Base-by-base conservation (phyloP, 1,140 invertebrate genomes). In the Cyclina sinensis region DNA sequence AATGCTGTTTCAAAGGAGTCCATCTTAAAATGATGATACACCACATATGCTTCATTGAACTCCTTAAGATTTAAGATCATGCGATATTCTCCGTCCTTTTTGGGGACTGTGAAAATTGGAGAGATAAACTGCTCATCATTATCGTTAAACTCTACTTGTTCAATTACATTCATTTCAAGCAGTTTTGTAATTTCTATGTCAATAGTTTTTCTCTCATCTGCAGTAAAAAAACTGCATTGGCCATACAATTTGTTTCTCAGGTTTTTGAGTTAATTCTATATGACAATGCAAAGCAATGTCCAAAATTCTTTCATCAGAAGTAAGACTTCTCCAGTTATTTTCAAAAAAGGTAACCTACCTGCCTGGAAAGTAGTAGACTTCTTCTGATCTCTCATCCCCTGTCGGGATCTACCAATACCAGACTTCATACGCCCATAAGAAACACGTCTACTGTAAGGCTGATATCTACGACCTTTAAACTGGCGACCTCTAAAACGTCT, bases 81-180 rank as follows among this genome's bases (percentile, higher is more conserved):
- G n/a, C n/a, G 54, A 57, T 68, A 83, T 83, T 83, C 80, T 0
- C 39, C 80, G 68, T 65, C 57, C 30, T 68, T 83, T 46, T 83
- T 83, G 2, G 30, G 32, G 7, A 11, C n/a, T 0, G 37, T 27
- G 46, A 83, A 82, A 59, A 82, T 82, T 82, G 79, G 79, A 21
- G 79, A 82, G 30, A 82, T 12, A 24, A 83, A 32, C 37, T 83
- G 80, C 14, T 46, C 78, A 5, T 89, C 21, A 18, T 57, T 18
- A 48, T 35, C n/a, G n/a, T n/a, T n/a, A n/a, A n/a, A 24, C n/a
- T 83, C 1, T 27, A 32, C 68, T 21, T 74, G 27, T 73, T 27
- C 32, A 57, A 88, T 74, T 24, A 88, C 79, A 7, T 27, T 43
- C 43, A 62, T 48, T 3, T 62, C 68, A 32, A 78, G 32, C 39